Percentiles rank a stretch among this genome's conserved stretches.
These are phyloP conservation scores for Sphinx pinastri DNA, from an alignment of 2,888 invertebrate genomes.

Conservation along the genomic window DNA sequence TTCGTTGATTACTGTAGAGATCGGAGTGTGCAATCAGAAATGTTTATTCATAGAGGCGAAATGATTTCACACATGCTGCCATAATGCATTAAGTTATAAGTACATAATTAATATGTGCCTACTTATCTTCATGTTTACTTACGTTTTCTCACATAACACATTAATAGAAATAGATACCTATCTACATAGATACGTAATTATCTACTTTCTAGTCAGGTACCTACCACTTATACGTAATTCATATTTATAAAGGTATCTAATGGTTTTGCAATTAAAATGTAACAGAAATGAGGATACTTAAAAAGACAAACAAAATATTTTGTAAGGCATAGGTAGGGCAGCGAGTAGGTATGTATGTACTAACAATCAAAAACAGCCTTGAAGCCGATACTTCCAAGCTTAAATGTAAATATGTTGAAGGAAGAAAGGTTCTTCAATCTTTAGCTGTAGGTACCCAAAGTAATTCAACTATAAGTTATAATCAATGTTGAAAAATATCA, in stretches of 20 bases:
- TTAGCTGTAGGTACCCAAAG: too few relatives aligned
- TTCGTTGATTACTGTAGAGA: too few relatives aligned
- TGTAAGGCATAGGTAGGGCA: not conserved
- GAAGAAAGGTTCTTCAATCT: slow-evolving; percentile 8
- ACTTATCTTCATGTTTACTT: not conserved
- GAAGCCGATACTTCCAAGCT: not conserved
- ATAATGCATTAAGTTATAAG: not conserved
- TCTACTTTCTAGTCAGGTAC: not conserved
- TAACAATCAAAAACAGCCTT: slow-evolving; percentile 9
- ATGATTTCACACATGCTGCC: not conserved
- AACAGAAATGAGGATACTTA: too few relatives aligned
- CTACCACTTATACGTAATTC: not conserved
- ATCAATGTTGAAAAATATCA: too few relatives aligned
- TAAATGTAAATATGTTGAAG: slow-evolving; percentile 8
- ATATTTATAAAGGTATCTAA: not conserved
- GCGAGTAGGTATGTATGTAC: not conserved
- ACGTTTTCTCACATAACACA: too few relatives aligned
- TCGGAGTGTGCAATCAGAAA: not conserved
- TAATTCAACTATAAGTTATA: too few relatives aligned
- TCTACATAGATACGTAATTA: not conserved
- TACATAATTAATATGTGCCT: not conserved
- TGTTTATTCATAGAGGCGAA: slow-evolving; percentile 13
- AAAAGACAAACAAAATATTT: not conserved
- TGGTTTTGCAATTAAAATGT: not conserved
- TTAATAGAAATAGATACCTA: not conserved